phyloP scores from a whole-genome alignment of 1,140 invertebrate genomes.

The Arion vulgaris region DNA sequence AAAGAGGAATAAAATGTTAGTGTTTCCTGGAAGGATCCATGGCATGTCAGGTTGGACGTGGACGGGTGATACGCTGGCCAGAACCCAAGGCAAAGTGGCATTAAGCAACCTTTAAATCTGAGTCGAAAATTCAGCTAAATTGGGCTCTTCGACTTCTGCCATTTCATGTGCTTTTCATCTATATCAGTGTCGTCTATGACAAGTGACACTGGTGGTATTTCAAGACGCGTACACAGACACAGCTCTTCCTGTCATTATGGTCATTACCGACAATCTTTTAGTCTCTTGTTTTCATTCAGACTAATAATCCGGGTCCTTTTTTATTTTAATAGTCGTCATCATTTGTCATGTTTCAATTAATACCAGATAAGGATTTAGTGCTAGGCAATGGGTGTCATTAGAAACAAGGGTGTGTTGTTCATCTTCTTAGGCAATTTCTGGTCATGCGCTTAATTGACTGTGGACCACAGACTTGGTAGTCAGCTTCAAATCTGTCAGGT shows the following conservation, averaged over 20 bases:
- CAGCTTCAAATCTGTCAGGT: too few relatives aligned
- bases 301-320: neutral
- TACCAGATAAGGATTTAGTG: too few relatives aligned
- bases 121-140: neutral
- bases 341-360: neutral
- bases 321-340: neutral
- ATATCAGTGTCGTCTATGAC: neutral
- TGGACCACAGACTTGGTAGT: too few relatives aligned
- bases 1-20: neutral
- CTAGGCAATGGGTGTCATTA: too few relatives aligned
- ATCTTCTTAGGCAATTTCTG: too few relatives aligned
- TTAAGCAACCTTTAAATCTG: conserved; percentile 8
- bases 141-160: neutral
- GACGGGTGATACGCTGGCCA: neutral
- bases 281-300: neutral
- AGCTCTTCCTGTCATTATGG: neutral
- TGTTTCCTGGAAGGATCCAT: neutral
- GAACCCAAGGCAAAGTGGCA: neutral
- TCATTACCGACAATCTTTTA: neutral
- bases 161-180: neutral
- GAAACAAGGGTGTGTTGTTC: too few relatives aligned
- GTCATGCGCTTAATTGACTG: too few relatives aligned
- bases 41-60: neutral
- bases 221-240: neutral
- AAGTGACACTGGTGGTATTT: conserved; percentile 1